Evolutionary conservation across 2,888 invertebrate genomes (phyloP).

Genomic region (Beris morrisii): DNA sequence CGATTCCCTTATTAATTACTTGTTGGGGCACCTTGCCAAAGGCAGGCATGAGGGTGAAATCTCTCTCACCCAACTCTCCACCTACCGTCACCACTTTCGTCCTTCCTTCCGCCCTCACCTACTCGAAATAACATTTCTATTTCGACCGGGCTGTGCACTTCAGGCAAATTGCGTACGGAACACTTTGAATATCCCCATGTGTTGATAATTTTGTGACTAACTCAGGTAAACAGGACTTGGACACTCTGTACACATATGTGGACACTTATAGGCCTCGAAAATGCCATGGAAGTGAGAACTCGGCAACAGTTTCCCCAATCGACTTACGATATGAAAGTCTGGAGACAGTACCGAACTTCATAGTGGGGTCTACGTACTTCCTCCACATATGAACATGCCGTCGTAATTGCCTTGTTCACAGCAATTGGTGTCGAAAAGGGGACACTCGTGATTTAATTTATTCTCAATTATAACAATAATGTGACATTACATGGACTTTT

Average conservation of each 20-base stretch:
- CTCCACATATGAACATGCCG: constrained; percentile 12
- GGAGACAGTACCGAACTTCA: constrained; percentile 17
- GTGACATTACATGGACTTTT: constrained; percentile 27
- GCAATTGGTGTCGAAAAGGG: constrained; percentile 33
- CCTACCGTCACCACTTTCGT: neutral
- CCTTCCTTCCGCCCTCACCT: too few relatives aligned
- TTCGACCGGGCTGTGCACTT: constrained; percentile 34
- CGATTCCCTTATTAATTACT: constrained; percentile 47
- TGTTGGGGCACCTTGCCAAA: constrained; percentile 45
- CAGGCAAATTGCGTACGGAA: constrained; percentile 30
- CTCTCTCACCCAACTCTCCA: constrained; percentile 16
- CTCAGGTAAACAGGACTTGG: constrained; percentile 41
- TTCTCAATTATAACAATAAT: constrained; percentile 33
- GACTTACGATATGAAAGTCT: constrained; percentile 16
- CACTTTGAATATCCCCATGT: constrained; percentile 36
- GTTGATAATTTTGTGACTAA: constrained; percentile 44
- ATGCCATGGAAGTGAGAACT: constrained; percentile 21
- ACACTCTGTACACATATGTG: constrained; percentile 27
- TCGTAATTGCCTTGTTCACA: constrained; percentile 33
- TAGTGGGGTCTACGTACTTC: neutral
- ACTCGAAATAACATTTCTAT: constrained; percentile 6
- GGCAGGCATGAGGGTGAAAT: constrained; percentile 37
- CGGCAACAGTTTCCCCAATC: constrained; percentile 28
- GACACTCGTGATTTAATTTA: constrained; percentile 32
- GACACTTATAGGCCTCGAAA: constrained; percentile 25